Evolutionary conservation across 2,888 invertebrate genomes (phyloP).

Genomic region (Caenorhabditis virilis): DNA sequence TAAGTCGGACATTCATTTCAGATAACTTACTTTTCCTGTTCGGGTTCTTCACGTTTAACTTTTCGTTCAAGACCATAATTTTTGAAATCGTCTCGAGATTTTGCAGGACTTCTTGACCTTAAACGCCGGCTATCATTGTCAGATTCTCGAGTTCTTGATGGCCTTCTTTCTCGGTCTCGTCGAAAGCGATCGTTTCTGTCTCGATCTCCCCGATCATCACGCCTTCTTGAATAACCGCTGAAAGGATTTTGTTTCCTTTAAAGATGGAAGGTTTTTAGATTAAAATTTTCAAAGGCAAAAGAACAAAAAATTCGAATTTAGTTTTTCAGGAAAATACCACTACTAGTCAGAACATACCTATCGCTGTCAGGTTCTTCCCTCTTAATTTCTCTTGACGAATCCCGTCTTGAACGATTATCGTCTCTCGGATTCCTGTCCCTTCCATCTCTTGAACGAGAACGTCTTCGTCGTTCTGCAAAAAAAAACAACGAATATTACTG

Average conservation of each 20-base stretch:
- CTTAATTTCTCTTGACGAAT: conserved; percentile 8
- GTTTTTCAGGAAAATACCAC: no score
- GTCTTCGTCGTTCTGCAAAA: conserved; percentile 13
- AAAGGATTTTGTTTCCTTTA: conserved; percentile 1
- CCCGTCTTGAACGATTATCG: no score
- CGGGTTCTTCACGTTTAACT: conserved; percentile 1
- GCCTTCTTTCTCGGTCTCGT: conserved; percentile 9
- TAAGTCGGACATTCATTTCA: neutral
- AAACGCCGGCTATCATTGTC: neutral
- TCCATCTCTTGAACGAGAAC: conserved; percentile 12
- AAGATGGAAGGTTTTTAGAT: neutral
- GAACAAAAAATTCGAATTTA: no score
- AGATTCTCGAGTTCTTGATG: conserved; percentile 1
- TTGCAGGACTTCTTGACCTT: conserved; percentile 8
- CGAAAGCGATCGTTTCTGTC: conserved; percentile 4
- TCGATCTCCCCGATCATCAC: conserved; percentile 1
- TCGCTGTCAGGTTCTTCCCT: conserved; percentile 19
- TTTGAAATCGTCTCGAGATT: conserved; percentile 22
- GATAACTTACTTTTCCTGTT: neutral
- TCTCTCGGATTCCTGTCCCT: neutral
- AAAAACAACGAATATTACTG: neutral
- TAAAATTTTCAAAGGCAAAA: neutral
- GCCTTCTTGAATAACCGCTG: conserved; percentile 23
- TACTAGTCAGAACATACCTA: conserved; percentile 12
- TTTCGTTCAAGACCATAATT: conserved; percentile 24